Conservation (phyloP, 2,888 invertebrate genomes). For the Peribatodes rhomboidaria region DNA sequence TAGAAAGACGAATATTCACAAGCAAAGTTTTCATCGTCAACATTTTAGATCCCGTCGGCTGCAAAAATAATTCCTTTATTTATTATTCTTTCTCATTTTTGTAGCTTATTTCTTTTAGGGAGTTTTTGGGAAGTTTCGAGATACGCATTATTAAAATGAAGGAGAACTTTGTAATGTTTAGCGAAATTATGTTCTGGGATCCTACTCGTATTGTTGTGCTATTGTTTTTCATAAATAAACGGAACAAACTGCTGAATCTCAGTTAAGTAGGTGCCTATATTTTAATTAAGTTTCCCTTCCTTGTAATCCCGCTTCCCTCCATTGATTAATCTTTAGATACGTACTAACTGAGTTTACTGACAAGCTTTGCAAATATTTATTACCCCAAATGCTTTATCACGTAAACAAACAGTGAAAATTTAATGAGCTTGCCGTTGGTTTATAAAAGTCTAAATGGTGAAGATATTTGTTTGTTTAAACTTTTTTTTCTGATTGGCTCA, state of each 20-base stretch:
- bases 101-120: slow-evolving; percentile 60
- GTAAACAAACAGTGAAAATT: slow-evolving; percentile 17
- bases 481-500: slow-evolving; percentile 42
- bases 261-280: slow-evolving; percentile 13
- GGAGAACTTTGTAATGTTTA: slow-evolving; percentile 47
- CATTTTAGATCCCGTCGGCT: slow-evolving; percentile 54
- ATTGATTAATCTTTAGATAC: slow-evolving; percentile 24
- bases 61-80: slow-evolving; percentile 64
- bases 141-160: slow-evolving; percentile 63
- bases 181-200: slow-evolving; percentile 39
- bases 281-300: slow-evolving; percentile 28
- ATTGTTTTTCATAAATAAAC: slow-evolving; percentile 29
- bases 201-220: slow-evolving; percentile 16
- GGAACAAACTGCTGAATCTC: slow-evolving; percentile 19
- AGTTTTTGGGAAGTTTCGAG: slow-evolving; percentile 49
- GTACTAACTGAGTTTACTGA: slow-evolving; percentile 15
- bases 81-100: slow-evolving; percentile 59
- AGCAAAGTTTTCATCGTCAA: slow-evolving; percentile 53
- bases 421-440: slow-evolving; percentile 2
- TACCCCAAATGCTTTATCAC: slow-evolving; percentile 5
- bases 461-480: background rate
- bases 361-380: slow-evolving; percentile 13
- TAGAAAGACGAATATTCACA: slow-evolving; percentile 41
- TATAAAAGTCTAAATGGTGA: background rate
- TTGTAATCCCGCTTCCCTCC: slow-evolving; percentile 15